phyloP scores from a whole-genome alignment of 1,140 invertebrate genomes.

The Megalopta genalis region DNA sequence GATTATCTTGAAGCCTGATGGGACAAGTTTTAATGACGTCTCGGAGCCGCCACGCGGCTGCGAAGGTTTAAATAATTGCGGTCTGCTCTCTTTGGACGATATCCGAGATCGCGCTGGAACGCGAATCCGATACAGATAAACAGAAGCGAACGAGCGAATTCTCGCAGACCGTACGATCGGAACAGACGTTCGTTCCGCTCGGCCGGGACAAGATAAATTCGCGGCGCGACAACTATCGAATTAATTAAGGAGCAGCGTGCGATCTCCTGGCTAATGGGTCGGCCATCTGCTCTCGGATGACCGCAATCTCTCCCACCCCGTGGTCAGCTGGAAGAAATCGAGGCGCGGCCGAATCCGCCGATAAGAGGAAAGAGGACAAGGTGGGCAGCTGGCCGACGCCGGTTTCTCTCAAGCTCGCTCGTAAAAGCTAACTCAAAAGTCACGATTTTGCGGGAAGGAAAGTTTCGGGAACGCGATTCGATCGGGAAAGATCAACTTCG shows the following conservation, averaged over 20 bases:
- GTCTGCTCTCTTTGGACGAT: no score
- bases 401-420: not conserved
- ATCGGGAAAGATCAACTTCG: no score
- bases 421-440: no score
- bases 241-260: conserved; percentile 36
- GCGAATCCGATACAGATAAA: no score
- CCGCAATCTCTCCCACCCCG: not conserved
- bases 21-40: no score
- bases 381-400: conserved; percentile 40
- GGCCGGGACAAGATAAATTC: not conserved
- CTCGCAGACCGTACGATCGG: not conserved
- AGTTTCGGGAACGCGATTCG: no score
- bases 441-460: no score
- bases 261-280: not conserved
- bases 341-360: conserved; percentile 16
- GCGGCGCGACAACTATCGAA: conserved; percentile 22
- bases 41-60: no score
- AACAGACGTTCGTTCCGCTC: not conserved
- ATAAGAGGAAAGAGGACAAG: conserved; percentile 9
- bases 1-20: no score
- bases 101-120: no score
- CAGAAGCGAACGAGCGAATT: no score
- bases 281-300: conserved; percentile 15
- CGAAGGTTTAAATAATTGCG: no score
- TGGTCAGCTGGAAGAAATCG: conserved; percentile 31